Evolutionary conservation across 1,140 invertebrate species (phyloP), one percentile per base, ranked within the genome.

Genomic region (Lepidurus couesii): DNA sequence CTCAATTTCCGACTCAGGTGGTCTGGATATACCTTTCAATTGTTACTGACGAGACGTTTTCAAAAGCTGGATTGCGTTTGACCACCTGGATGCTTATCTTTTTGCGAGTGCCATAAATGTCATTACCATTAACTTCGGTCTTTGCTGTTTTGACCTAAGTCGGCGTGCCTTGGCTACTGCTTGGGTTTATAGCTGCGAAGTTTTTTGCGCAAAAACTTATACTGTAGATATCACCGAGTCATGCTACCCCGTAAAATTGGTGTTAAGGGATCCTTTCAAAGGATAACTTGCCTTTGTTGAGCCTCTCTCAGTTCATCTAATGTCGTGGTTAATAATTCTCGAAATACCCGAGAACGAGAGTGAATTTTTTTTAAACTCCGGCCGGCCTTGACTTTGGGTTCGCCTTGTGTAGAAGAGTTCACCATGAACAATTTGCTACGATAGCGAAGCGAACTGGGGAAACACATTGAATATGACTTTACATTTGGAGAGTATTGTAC

Each of bases 1-100:
- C 53, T 65, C 53, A 65, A 21, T 65, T 65, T 65, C 53, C 53
- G 53, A 65, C 53, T 21, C 53, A 65, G 53, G 53, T 65, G 53
- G 53, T 65, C 53, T 65, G 16, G 16, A 34, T 34, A 34, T n/a
- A 21, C 53, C 21, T 65, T 65, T 65, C 16, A 16, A 65, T 65
- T 21, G 53, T 65, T 65, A 65, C 53, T 65, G 53, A 13, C 34
- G 34, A 65, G 7, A 13, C 53, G 21, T 13, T 65, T 65, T 65
- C 53, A 65, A 34, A 34, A 13, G 53, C 53, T 65, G 53, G 16
- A 7, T n/a, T 65, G 6, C 16, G 16, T n/a, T 65, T 65, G 53
- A 65, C 53, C 53, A 65, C 53, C 53, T 65, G 53, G 53, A 16
- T 13, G 13, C 16, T 65, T 7, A 16, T 9, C 21, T 65, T 65